phyloP scores from a whole-genome alignment of 2,888 invertebrate genomes.

The Apantesis nais region DNA sequence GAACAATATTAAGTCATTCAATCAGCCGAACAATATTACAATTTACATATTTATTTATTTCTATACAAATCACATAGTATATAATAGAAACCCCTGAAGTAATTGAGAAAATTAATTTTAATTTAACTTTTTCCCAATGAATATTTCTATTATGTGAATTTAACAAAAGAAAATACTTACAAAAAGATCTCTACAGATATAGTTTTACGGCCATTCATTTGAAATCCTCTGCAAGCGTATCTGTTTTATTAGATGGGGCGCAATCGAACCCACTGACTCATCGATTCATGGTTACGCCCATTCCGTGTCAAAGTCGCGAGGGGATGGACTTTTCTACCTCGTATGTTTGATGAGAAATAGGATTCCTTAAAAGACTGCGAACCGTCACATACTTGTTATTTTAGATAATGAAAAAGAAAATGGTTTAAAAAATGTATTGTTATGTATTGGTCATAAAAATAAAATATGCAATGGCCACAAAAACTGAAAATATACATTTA shows the following conservation, averaged over 20 bases:
- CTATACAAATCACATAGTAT: too few species aligned
- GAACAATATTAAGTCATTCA: too few species aligned
- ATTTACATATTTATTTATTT: too few species aligned
- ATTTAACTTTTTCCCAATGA: too few species aligned
- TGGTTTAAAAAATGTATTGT: neutral
- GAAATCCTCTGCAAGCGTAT: slow-evolving; percentile 40
- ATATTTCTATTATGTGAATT: neutral
- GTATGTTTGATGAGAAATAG: slow-evolving; percentile 40
- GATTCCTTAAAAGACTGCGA: slow-evolving; percentile 8
- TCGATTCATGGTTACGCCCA: slow-evolving; percentile 50
- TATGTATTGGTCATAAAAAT: too few species aligned
- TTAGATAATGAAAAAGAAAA: neutral
- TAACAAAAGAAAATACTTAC: neutral
- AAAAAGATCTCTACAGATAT: slow-evolving; percentile 9
- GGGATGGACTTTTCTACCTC: slow-evolving; percentile 42
- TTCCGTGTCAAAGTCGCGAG: slow-evolving; percentile 48
- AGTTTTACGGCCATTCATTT: slow-evolving; percentile 26
- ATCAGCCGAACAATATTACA: too few species aligned
- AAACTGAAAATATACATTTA: too few species aligned
- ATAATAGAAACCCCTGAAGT: too few species aligned
- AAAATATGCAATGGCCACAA: too few species aligned
- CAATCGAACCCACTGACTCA: slow-evolving; percentile 57
- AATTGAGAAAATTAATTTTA: too few species aligned
- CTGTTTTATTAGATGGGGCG: slow-evolving; percentile 55
- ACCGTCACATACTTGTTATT: slow-evolving; percentile 5